A percentile compares a stretch with the other conserved stretches of the same genome.
These are phyloP conservation scores for Halotydeus destructor DNA, from an alignment of 1,140 invertebrate genomes.

Conservation along the genomic window DNA sequence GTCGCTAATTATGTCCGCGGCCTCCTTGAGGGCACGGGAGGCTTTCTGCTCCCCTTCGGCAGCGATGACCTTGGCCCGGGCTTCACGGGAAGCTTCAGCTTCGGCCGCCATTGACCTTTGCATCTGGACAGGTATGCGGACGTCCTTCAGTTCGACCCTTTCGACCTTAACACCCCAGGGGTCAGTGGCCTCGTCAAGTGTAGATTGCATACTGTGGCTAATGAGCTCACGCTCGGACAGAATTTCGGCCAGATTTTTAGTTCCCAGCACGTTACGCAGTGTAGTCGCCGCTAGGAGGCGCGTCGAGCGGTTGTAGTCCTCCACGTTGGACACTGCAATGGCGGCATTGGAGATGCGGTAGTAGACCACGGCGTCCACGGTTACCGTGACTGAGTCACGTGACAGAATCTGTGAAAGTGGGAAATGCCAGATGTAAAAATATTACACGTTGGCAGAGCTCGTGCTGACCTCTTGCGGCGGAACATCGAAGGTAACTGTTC, in stretches of 20 bases:
- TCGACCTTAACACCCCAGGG: slow-evolving; percentile 42
- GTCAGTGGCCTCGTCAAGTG: slow-evolving; percentile 35
- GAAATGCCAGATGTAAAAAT: no score
- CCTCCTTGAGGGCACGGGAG: slow-evolving; percentile 50
- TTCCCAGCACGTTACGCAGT: slow-evolving; percentile 33
- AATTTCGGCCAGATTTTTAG: slow-evolving; percentile 32
- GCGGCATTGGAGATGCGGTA: slow-evolving; percentile 38
- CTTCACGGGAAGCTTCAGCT: slow-evolving; percentile 31
- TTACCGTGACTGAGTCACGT: slow-evolving; percentile 76
- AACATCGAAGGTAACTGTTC: slow-evolving; percentile 37
- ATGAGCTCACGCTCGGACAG: slow-evolving; percentile 33
- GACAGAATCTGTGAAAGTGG: slow-evolving; percentile 34
- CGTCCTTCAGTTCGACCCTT: slow-evolving; percentile 41
- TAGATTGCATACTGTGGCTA: slow-evolving; percentile 28
- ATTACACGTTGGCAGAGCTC: no score
- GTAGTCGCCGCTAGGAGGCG: slow-evolving; percentile 26
- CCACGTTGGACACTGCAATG: slow-evolving; percentile 37
- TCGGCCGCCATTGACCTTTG: slow-evolving; percentile 33
- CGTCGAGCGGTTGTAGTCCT: slow-evolving; percentile 29
- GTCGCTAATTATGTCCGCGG: slow-evolving; percentile 56
- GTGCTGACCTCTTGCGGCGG: slow-evolving; percentile 33
- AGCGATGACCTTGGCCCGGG: slow-evolving; percentile 38
- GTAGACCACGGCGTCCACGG: slow-evolving; percentile 47
- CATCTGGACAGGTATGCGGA: slow-evolving; percentile 27
- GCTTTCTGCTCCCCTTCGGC: slow-evolving; percentile 23